Evolutionary conservation across 2,797 vertebrate genomes (phyloP), one percentile per base, ranked within the genome.

Genomic region (Botia kubotai): DNA sequence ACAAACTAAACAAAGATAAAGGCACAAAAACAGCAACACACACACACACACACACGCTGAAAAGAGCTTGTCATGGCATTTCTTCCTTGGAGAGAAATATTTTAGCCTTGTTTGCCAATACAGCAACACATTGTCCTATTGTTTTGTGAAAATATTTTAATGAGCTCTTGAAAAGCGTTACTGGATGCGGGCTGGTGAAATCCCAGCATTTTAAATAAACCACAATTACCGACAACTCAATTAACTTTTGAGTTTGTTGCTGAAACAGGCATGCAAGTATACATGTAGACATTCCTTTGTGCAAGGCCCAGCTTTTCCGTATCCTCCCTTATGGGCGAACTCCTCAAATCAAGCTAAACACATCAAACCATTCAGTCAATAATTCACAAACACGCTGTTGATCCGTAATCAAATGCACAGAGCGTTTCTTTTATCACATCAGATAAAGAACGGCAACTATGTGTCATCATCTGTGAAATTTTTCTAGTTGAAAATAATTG

Each of bases 101-200:
- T 71, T 58, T 36, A 50, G 79, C 36, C 39, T 36, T 7, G 14
- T 65, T 63, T 13, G 36, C 67, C 50, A 67, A 76, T 76, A 21
- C 57, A 77, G 50, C 39, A 17, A 11, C 73, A 57, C n/a, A 16
- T 21, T 53, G 75, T 67, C 66, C 74, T 48, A 62, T n/a, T 81
- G 68, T 83, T 84, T 81, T 72, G 71, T 46, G 14, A 72, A 78
- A 29, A 86, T 81, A 85, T 68, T 80, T 72, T 81, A 84, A 79
- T 82, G 50, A 82, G 33, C 58, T 81, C 19, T 67, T 83, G 82
- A 83, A 87, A 88, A 89, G 81, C 72, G 77, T 91, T 87, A 90
- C 85, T 86, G 83, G 67, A 68, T 88, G 87, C 29, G 84, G 85
- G 39, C 66, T 83, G 36, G 46, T 53, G 16, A 57, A 68, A 82